Percentiles rank a stretch among this genome's conserved stretches.
phyloP scores from a whole-genome alignment of 1,140 invertebrate species.

The Cataglyphis hispanica region DNA sequence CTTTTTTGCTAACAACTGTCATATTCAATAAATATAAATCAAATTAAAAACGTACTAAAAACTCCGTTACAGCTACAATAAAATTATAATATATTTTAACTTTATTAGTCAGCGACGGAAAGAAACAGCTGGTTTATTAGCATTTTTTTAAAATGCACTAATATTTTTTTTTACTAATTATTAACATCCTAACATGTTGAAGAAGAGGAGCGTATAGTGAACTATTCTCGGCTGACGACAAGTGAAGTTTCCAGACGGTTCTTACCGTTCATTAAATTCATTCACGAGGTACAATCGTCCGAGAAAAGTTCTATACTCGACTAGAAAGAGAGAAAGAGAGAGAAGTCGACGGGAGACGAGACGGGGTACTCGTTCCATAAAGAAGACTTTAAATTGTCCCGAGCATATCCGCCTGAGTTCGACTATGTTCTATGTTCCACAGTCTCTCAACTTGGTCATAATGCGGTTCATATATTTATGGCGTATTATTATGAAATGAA shows the following conservation, averaged over 20 bases:
- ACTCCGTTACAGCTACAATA: not conserved
- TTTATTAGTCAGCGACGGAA: not conserved
- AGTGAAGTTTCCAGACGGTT: conserved; percentile 29
- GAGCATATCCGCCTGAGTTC: not conserved
- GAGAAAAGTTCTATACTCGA: not conserved
- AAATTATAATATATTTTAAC: not conserved
- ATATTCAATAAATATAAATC: not conserved
- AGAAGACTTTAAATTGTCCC: conserved; percentile 3
- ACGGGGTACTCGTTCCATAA: not conserved
- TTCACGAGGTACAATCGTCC: not conserved
- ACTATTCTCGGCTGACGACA: not conserved
- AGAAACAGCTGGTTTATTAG: not conserved
- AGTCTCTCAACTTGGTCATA: not conserved
- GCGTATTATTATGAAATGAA: not conserved
- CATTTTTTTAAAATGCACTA: not conserved
- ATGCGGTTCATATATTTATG: not conserved
- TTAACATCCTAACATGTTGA: not conserved
- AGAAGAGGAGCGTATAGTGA: not conserved
- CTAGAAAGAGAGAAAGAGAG: not conserved
- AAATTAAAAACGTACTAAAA: not conserved
- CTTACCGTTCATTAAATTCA: conserved; percentile 19
- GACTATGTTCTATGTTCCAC: not conserved
- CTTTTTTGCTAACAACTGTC: not conserved
- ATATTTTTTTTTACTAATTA: not conserved
- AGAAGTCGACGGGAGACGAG: not conserved